Conservation (phyloP, 2,113 vertebrate species). For the Gnathonemus longibarbis region DNA sequence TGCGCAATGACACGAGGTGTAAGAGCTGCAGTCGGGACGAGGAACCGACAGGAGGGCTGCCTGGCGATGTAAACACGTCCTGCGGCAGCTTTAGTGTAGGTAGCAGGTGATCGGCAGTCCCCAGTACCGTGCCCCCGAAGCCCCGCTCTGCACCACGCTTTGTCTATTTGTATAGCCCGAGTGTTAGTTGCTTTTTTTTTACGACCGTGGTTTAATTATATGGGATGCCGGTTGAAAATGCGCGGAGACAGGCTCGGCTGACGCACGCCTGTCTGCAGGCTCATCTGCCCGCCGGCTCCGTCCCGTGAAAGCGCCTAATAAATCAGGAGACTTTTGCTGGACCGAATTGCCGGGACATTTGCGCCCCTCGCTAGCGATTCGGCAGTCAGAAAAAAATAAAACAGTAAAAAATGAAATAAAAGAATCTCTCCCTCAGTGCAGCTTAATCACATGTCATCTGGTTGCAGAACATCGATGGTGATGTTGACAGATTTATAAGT, state of each 20-base stretch:
- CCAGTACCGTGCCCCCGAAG: not conserved
- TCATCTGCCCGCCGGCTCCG: not conserved
- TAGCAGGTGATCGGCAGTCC: not conserved
- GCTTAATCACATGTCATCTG: not conserved
- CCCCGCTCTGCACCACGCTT: not conserved
- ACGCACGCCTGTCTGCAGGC: not conserved
- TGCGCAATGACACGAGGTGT: not conserved
- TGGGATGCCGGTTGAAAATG: not conserved
- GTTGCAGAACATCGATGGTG: not conserved
- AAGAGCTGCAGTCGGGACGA: not conserved
- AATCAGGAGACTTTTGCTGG: not conserved
- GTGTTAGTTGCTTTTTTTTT: not conserved
- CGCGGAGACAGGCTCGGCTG: not conserved
- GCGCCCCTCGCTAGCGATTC: not conserved
- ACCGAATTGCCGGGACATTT: not conserved
- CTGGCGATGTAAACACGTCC: not conserved
- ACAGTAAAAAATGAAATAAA: not conserved
- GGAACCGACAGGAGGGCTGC: not conserved
- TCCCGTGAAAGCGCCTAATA: not conserved
- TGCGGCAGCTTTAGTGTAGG: not conserved
- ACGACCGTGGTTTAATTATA: not conserved
- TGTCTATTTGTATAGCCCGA: not conserved
- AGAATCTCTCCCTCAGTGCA: not conserved
- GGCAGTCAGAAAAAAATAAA: not conserved
- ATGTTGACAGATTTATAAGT: not conserved